Conservation (phyloP, 2,888 invertebrate species). For the Pammene aurita region DNA sequence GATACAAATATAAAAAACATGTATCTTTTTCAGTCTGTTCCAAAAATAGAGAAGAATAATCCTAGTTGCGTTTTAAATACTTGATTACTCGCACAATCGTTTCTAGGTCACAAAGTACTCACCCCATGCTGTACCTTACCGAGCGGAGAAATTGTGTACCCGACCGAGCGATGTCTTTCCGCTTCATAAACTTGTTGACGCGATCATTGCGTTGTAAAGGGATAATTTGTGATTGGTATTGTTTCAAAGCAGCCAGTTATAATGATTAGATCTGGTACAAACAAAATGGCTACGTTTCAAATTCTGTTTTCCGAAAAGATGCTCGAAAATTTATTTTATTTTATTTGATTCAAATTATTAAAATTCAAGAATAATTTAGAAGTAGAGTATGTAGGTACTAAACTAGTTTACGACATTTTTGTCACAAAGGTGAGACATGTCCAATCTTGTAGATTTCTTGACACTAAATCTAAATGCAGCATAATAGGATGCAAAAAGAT, state of each 20-base stretch:
- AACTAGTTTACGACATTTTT: too few species aligned
- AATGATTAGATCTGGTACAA: background rate
- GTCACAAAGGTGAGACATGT: too few species aligned
- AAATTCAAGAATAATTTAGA: too few species aligned
- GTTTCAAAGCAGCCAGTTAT: conserved; percentile 8
- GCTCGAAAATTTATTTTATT: too few species aligned
- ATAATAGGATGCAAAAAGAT: too few species aligned
- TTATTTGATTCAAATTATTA: too few species aligned
- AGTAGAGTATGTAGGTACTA: too few species aligned
- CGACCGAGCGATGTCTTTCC: conserved; percentile 34
- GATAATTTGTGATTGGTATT: conserved; percentile 22
- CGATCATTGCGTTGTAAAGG: conserved; percentile 26
- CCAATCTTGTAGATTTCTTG: too few species aligned
- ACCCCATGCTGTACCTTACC: conserved; percentile 25
- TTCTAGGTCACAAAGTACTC: conserved; percentile 35
- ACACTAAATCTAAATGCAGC: too few species aligned
- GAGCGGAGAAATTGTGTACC: conserved; percentile 37
- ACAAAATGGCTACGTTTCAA: background rate
- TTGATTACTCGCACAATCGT: conserved; percentile 13
- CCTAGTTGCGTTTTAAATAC: background rate
- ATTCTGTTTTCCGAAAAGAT: background rate
- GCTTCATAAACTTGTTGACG: conserved; percentile 34
- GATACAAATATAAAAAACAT: too few species aligned
- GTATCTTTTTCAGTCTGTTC: background rate
- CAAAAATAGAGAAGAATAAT: background rate